Evolutionary conservation across 2,113 vertebrate genomes (phyloP).

Genomic region (Egretta garzetta): DNA sequence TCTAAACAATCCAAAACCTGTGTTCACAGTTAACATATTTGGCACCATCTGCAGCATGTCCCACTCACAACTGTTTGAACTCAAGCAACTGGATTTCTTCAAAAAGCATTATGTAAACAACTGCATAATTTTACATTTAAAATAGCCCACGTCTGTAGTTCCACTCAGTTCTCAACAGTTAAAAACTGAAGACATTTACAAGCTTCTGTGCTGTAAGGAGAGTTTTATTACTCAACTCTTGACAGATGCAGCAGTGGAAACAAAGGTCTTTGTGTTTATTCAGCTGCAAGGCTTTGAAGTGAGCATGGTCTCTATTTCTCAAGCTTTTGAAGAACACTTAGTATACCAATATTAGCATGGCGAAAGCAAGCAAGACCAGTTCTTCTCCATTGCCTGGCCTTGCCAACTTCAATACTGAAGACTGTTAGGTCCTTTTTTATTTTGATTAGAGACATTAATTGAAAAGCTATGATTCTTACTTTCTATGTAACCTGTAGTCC

Average conservation of each 20-base stretch:
- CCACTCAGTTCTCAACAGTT: background rate
- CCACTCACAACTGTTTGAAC: background rate
- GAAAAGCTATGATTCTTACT: background rate
- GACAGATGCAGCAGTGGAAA: constrained; percentile 9
- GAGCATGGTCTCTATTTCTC: background rate
- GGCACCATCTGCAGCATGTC: background rate
- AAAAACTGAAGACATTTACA: background rate
- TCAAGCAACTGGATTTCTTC: background rate
- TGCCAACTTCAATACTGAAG: background rate
- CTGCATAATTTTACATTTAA: background rate
- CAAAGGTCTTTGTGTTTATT: constrained; percentile 34
- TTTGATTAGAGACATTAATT: background rate
- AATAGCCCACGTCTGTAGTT: background rate
- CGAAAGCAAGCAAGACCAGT: background rate
- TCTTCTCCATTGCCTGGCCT: background rate
- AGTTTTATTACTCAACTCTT: background rate
- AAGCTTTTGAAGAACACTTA: constrained; percentile 1
- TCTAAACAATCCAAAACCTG: background rate
- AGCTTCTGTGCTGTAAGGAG: background rate
- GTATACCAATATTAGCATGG: background rate
- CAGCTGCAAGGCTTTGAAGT: constrained; percentile 54
- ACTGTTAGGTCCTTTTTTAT: background rate
- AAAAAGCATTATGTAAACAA: background rate
- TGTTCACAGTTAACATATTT: background rate
- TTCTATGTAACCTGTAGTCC: background rate